Base-by-base conservation (phyloP, 2,797 vertebrate species). In the Paramormyrops hopkinsi region DNA sequence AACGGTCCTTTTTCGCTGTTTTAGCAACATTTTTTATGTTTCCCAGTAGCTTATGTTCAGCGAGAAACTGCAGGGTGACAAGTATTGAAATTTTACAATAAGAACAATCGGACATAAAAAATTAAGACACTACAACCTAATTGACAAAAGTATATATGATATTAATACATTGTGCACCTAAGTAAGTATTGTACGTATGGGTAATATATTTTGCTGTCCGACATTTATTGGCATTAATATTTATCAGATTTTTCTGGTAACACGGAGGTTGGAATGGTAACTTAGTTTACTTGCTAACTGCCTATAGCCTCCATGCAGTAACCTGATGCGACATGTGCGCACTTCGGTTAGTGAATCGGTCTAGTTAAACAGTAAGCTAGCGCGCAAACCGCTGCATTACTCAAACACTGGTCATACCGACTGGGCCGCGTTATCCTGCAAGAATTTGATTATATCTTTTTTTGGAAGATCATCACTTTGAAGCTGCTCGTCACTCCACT, bases 11-110 rank as follows among this genome's bases (percentile, higher is more conserved):
- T 46, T 97, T 99, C 50, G 97, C 97, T 0, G 98, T 99, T 95
- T 99, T 99, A 0, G 97, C 96, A 69, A 99, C 98, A 93, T 98
- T 99, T 93, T 99, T 99, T 25, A 99, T 96, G 92, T 99, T 99
- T 93, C 98, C 98, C 90, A 98, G 92, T 91, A 99, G 95, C 90
- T 98, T 98, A 93, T 99, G 96, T 90, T 99, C 98, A 86, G 96
- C 96, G 90, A 99, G 97, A 93, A 99, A 99, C 98, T 99, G 92
- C 6, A 94, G 91, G 65, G 83, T 25, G 91, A 90, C 0, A 87
- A 69, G 87, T 41, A 86, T 3, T 1, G 17, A 22, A 14, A 17
- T 54, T 54, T 33, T 48, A 53, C 12, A 19, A 54, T 29, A 53
- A 7, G 6, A n/a, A 84, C n/a, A 86, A 29, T 53, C 4, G 46